These are phyloP conservation scores for Austrolebias charrua DNA, from an alignment of 2,797 vertebrate genomes.

Conservation along the genomic window DNA sequence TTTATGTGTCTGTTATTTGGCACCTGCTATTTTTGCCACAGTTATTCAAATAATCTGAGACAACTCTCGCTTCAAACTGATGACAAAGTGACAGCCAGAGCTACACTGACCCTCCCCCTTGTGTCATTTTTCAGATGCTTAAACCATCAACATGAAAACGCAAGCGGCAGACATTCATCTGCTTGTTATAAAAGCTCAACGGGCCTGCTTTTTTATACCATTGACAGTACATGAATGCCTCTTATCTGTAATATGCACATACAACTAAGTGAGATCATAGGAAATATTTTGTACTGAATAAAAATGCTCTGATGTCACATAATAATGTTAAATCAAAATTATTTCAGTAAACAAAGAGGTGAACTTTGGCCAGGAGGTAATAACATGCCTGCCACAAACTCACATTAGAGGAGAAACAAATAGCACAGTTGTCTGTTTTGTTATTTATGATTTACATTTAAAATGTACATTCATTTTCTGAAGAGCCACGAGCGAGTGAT, in stretches of 20 bases:
- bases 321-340: background rate
- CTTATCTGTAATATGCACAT: conserved; percentile 10
- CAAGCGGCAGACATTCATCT: conserved; percentile 10
- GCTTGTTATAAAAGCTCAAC: conserved; percentile 1
- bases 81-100: conserved; percentile 6
- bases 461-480: conserved; percentile 30
- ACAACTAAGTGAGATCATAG: conserved; percentile 1
- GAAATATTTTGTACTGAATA: background rate
- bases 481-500: conserved; percentile 47
- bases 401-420: conserved; percentile 7
- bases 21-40: background rate
- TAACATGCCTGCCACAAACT: conserved; percentile 19
- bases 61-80: conserved; percentile 6
- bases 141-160: conserved; percentile 5
- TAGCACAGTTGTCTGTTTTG: conserved; percentile 4
- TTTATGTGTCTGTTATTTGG: background rate
- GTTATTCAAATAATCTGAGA: conserved; percentile 6
- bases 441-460: conserved; percentile 36
- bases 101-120: background rate
- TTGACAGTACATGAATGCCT: background rate
- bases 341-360: conserved; percentile 4
- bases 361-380: conserved; percentile 8
- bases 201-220: background rate
- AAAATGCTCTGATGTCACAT: background rate
- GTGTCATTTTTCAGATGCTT: background rate